Base-by-base conservation (phyloP, 2,888 invertebrate species). In the Phortica magna region DNA sequence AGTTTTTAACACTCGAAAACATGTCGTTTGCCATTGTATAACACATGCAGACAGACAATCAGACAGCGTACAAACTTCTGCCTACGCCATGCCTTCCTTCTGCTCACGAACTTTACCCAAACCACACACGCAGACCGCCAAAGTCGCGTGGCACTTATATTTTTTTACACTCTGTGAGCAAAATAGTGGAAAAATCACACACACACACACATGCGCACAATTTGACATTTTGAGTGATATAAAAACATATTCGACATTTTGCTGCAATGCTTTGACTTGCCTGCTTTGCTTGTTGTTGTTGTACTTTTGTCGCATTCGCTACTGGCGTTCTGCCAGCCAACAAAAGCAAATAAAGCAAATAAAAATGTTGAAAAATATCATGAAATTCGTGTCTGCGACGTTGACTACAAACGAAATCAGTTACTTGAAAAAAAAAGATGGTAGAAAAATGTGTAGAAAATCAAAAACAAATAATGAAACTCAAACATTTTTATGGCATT, bases 1-100 rank as follows among this genome's bases (percentile, higher is more conserved):
- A 75, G 72, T 78, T 78, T 75, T 70, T 31, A 74, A 70, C 75
- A 73, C 73, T 74, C 65, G 31, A 75, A 77, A 59, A 48, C 48
- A 48, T 48, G 48, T 12, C 48, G 14, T 31, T 48, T 7, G 7
- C 48, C 48, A 6, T 9, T 48, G 7, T 48, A 48, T 7, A 14
- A 9, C 48, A 48, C 14, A 14, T 48, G 48, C 9, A 48, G 48
- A 14, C 48, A 48, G 48, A 12, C 5, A 48, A 48, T 6, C 48
- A 9, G 14, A 48, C 48, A 48, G 7, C 1, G 48, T 1, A 48
- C 48, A 12, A 2, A 7, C 4, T 4, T 4, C 31, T 31, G 31
- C 31, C 31, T 31, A 31, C 31, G 31, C 31, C 31, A 31, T 2
- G 3, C 5, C 31, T 31, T 31, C 31, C 5, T 4, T 4, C 31